These are phyloP conservation scores for Cinara cedri DNA, from an alignment of 2,888 invertebrate species.

Conservation along the genomic window DNA sequence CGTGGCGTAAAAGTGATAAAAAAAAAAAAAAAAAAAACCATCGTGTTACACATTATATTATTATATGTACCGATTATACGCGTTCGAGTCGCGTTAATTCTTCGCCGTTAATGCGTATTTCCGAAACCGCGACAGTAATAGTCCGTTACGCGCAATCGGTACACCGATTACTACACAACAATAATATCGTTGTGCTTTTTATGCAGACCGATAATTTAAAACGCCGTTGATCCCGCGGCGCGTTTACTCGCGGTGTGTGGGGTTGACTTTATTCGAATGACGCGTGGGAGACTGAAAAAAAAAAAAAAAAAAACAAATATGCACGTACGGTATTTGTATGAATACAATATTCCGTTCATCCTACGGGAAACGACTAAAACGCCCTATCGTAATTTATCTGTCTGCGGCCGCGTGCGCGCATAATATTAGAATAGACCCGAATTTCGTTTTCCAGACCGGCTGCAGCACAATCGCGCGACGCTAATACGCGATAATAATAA, in stretches of 20 bases:
- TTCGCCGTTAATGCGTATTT: too few species aligned
- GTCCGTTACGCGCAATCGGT: neutral
- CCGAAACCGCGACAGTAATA: too few species aligned
- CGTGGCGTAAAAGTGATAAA: too few species aligned
- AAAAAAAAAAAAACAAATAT: too few species aligned
- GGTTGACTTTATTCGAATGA: constrained; percentile 1
- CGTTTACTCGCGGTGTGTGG: too few species aligned
- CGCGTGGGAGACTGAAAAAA: constrained; percentile 32
- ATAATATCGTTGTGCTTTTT: neutral
- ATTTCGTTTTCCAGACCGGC: constrained; percentile 11
- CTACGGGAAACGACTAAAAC: constrained; percentile 50
- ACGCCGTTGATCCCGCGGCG: constrained; percentile 11
- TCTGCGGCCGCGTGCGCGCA: constrained; percentile 15
- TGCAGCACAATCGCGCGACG: too few species aligned
- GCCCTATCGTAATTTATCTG: constrained; percentile 42
- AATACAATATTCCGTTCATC: constrained; percentile 29
- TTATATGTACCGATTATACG: neutral
- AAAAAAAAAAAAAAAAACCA: too few species aligned
- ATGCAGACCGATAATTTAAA: constrained; percentile 41
- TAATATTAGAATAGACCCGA: too few species aligned
- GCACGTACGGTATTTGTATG: too few species aligned
- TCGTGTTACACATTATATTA: neutral
- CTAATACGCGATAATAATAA: too few species aligned
- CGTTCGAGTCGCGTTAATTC: too few species aligned
- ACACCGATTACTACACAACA: neutral